Percentiles rank a stretch among this genome's conserved stretches.
These are phyloP conservation scores for Papilio xuthus DNA, from an alignment of 1,140 invertebrate genomes.

Conservation along the genomic window DNA sequence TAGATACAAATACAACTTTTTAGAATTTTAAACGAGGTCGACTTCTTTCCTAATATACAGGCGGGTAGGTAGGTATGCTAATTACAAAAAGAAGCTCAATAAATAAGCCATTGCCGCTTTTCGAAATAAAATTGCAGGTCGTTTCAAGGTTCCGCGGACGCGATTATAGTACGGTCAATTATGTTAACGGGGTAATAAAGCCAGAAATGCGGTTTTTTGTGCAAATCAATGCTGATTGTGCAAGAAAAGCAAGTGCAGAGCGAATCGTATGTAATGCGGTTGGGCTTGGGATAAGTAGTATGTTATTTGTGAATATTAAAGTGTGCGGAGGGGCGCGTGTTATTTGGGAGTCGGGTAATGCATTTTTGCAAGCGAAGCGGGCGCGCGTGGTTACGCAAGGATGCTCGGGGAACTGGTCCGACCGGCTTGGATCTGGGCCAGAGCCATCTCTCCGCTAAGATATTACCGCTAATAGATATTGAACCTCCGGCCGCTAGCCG, in stretches of 20 bases:
- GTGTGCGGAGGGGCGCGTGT: conserved; percentile 67
- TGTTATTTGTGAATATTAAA: conserved; percentile 66
- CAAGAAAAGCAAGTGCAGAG: conserved; percentile 45
- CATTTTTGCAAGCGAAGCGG: conserved; percentile 73
- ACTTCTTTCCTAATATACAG: conserved; percentile 62
- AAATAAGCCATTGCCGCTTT: conserved; percentile 74
- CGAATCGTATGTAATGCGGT: conserved; percentile 44
- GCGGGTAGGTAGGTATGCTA: conserved; percentile 60
- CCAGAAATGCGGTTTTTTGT: conserved; percentile 63
- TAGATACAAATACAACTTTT: conserved; percentile 41
- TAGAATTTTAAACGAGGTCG: conserved; percentile 62
- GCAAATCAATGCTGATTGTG: conserved; percentile 71
- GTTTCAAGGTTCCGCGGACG: conserved; percentile 67
- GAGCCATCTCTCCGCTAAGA: conserved; percentile 76
- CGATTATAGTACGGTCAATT: conserved; percentile 75
- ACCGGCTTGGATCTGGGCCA: conserved; percentile 78
- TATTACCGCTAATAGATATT: conserved; percentile 78
- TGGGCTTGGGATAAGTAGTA: conserved; percentile 53
- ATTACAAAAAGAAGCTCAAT: conserved; percentile 70
- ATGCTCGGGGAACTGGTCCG: conserved; percentile 73
- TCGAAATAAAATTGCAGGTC: conserved; percentile 73
- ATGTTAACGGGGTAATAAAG: conserved; percentile 66
- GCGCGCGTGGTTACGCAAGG: conserved; percentile 73
- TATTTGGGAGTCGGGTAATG: conserved; percentile 71
- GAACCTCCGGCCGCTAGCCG: conserved; percentile 62